Conservation (phyloP, 1,140 invertebrate species). For the Drosophila athabasca region DNA sequence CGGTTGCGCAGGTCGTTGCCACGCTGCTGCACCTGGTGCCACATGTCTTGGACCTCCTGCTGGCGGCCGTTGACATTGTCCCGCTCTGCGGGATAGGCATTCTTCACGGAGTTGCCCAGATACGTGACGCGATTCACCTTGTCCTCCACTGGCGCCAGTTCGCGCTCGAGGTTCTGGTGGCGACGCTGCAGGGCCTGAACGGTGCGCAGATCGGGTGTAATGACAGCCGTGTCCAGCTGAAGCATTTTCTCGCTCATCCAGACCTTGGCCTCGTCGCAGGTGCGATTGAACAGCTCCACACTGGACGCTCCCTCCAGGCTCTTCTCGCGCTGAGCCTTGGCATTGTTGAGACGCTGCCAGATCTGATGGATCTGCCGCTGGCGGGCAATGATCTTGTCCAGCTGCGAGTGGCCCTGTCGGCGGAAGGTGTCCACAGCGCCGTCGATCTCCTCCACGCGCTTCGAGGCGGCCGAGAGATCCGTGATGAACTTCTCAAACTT, state of each 20-base stretch:
- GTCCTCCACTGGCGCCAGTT: slow-evolving; percentile 94
- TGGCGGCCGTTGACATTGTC: slow-evolving; percentile 93
- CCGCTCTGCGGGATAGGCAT: slow-evolving; percentile 95
- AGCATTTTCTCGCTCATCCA: slow-evolving; percentile 98
- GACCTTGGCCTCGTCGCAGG: slow-evolving; percentile 95
- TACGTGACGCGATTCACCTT: slow-evolving; percentile 93
- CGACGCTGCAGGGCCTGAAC: slow-evolving; percentile 94
- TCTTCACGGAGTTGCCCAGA: slow-evolving; percentile 93
- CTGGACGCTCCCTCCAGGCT: slow-evolving; percentile 95
- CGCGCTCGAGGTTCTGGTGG: slow-evolving; percentile 95
- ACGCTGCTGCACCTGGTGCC: slow-evolving; percentile 94
- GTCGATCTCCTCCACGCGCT: slow-evolving; percentile 95
- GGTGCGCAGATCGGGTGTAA: slow-evolving; percentile 94
- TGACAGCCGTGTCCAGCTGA: slow-evolving; percentile 90
- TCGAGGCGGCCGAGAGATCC: slow-evolving; percentile 95
- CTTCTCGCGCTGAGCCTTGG: slow-evolving; percentile 95
- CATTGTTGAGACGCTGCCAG: slow-evolving; percentile 94
- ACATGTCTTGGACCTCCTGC: slow-evolving; percentile 93
- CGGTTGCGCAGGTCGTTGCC: slow-evolving; percentile 91
- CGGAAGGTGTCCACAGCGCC: slow-evolving; percentile 94
- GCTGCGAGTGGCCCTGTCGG: slow-evolving; percentile 93
- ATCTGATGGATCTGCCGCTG: slow-evolving; percentile 93
- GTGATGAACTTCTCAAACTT: slow-evolving; percentile 99
- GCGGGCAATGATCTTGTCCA: slow-evolving; percentile 92
- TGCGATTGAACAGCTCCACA: slow-evolving; percentile 96